Evolutionary conservation across 2,888 invertebrate genomes (phyloP).

Genomic region (Meganola albula): DNA sequence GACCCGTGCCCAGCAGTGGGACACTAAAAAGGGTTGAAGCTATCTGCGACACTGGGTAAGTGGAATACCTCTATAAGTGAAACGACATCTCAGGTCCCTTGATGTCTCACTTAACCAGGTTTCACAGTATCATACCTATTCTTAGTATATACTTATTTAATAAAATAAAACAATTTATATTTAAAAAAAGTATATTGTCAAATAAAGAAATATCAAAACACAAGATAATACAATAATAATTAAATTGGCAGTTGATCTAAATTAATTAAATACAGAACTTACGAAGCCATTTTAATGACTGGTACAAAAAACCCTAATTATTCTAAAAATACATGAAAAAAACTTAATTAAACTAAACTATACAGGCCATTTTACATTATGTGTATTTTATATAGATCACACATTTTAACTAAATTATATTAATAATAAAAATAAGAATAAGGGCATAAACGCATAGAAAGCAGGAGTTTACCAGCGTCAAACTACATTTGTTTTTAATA

Average conservation of each 20-base stretch:
- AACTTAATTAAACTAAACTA: constrained; percentile 52
- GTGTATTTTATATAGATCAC: no score
- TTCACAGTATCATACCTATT: no score
- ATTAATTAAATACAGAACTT: constrained; percentile 42
- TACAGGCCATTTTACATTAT: constrained; percentile 61
- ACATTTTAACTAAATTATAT: constrained; percentile 36
- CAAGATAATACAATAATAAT: constrained; percentile 37
- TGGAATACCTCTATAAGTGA: no score
- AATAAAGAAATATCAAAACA: constrained; percentile 61
- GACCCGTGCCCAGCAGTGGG: no score
- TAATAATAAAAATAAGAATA: constrained; percentile 19
- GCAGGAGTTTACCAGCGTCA: no score
- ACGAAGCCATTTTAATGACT: constrained; percentile 45
- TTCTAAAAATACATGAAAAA: constrained; percentile 25
- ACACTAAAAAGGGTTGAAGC: no score
- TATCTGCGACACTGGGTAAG: no score
- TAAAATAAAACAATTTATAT: constrained; percentile 33
- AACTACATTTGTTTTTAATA: no score
- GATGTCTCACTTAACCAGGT: no score
- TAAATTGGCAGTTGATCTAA: constrained; percentile 61
- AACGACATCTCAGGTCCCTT: no score
- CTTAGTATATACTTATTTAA: no score
- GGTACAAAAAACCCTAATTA: constrained; percentile 34
- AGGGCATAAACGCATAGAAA: no score
- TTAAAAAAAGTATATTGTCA: constrained; percentile 66